Evolutionary conservation across 2,888 invertebrate genomes (phyloP).

Genomic region (Exephanes ischioxanthus): DNA sequence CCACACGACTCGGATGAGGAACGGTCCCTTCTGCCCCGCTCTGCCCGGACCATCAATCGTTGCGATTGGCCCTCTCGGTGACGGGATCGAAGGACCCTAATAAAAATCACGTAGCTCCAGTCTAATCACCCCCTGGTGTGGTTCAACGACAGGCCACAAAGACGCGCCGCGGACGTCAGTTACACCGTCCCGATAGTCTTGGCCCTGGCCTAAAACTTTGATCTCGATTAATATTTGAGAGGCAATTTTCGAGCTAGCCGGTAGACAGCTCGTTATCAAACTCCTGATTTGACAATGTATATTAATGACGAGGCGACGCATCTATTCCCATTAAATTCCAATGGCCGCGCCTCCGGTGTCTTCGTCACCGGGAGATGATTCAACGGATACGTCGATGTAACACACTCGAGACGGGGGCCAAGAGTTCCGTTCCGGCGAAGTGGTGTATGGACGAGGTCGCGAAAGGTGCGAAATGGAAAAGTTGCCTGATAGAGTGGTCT

Average conservation of each 20-base stretch:
- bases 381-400: background rate
- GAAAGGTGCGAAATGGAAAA: slow-evolving; percentile 18
- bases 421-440: background rate
- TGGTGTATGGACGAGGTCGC: background rate
- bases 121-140: background rate
- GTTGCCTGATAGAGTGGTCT: slow-evolving; percentile 16
- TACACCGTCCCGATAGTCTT: slow-evolving; percentile 32
- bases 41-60: background rate
- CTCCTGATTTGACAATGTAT: slow-evolving; percentile 73
- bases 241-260: slow-evolving; percentile 74
- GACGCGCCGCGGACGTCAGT: slow-evolving; percentile 5
- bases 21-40: background rate
- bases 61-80: background rate
- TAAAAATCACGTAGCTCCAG: slow-evolving; percentile 29
- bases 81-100: background rate
- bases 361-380: background rate
- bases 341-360: background rate
- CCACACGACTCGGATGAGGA: background rate
- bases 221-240: slow-evolving; percentile 83
- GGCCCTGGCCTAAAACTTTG: slow-evolving; percentile 77
- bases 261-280: slow-evolving; percentile 62
- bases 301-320: slow-evolving; percentile 72
- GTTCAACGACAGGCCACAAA: background rate
- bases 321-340: slow-evolving; percentile 31
- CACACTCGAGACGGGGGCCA: background rate